A percentile compares a stretch with the other conserved stretches of the same genome.
These are phyloP conservation scores for Pogoniulus pusillus DNA, from an alignment of 2,797 vertebrate genomes.

Conservation along the genomic window DNA sequence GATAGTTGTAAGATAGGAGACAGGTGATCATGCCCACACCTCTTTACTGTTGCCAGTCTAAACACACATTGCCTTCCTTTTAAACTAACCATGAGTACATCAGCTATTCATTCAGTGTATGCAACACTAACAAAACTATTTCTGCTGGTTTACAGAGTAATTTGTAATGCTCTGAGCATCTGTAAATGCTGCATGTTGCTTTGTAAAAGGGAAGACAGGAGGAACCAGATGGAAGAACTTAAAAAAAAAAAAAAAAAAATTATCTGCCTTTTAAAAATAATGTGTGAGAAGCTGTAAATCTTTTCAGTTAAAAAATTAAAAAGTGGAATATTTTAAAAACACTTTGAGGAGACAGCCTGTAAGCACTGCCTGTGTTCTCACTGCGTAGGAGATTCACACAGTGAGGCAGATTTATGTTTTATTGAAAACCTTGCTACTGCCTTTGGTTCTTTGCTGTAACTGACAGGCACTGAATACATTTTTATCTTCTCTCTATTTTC, in stretches of 20 bases:
- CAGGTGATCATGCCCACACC: neutral
- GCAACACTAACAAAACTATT: conserved; percentile 1
- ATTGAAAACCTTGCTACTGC: conserved; percentile 41
- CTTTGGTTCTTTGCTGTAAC: conserved; percentile 34
- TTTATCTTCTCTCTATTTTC: conserved; percentile 54
- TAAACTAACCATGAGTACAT: neutral
- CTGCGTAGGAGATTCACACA: conserved; percentile 54
- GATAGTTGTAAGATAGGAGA: neutral
- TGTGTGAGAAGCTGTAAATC: conserved; percentile 55
- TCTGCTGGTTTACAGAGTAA: neutral
- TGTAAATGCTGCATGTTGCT: neutral
- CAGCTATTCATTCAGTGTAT: neutral
- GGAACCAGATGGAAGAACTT: conserved; percentile 39
- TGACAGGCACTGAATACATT: conserved; percentile 40
- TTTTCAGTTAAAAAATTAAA: conserved; percentile 60
- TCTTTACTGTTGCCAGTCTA: neutral
- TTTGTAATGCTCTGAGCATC: conserved; percentile 37
- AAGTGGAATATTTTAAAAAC: conserved; percentile 57
- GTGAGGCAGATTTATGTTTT: conserved; percentile 54
- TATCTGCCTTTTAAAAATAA: conserved; percentile 55
- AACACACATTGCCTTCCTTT: neutral
- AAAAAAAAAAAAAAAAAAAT: neutral
- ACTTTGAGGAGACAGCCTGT: conserved; percentile 42
- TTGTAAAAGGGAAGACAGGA: neutral
- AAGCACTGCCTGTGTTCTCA: conserved; percentile 50